Base-by-base conservation (phyloP, 2,113 vertebrate genomes). In the Crotalus helleri region DNA sequence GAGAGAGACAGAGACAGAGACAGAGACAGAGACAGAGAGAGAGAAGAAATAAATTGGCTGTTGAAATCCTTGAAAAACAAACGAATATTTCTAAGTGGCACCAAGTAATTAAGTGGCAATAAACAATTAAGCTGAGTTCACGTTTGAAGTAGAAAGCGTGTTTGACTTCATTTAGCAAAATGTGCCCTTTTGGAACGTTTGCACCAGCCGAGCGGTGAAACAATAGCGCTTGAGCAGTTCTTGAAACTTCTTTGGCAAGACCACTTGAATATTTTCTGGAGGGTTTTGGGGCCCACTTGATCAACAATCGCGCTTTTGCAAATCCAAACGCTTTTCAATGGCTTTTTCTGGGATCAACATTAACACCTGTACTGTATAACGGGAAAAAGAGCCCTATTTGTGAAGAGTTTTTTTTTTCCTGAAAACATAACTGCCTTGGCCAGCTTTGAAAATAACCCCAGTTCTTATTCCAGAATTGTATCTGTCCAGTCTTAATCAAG, bases 31-130 rank as follows among this genome's bases (percentile, higher is more conserved):
- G 24, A 4, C 3, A 24, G 58, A 10, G 58, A 59, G 23, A 2
- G 58, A 61, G 3, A 61, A 61, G 11, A 2, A 88, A 87, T 26
- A 39, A 53, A 53, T 15, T 23, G 92, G 87, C 54, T 93, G 0
- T 8, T 92, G 81, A 92, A 94, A 87, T 91, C 93, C 89, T 94
- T 81, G 53, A 92, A 88, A 93, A 93, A 87, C 85, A 74, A 91
- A 88, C 24, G 33, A 39, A 2, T 2, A 2, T 4, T 88, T 93
- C 46, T 61, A 92, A 88, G 54, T 54, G 93, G 53, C 53, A 0
- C 46, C 33, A 87, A 93, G 91, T 93, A 74, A 46, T 1, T 88
- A 55, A 57, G 54, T n/a, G 24, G 17, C 59, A 19, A 49, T 85
- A 74, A 88, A 55, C 53, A 89, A 92, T 86, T 54, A 69, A 64